phyloP scores from a whole-genome alignment of 1,140 invertebrate species.

The Lerema accius region DNA sequence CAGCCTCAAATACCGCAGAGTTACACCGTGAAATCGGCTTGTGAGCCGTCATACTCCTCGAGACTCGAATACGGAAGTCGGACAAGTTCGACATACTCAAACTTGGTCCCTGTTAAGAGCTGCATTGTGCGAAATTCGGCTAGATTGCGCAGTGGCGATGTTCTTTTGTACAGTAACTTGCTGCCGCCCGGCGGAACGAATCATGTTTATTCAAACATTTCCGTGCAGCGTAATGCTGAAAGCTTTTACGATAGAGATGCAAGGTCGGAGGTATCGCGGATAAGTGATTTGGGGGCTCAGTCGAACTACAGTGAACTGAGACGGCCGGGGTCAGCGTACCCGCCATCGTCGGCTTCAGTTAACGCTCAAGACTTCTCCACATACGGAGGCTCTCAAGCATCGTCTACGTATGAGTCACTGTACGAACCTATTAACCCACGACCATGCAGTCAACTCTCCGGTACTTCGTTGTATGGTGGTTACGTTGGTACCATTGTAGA shows the following conservation, averaged over 20 bases:
- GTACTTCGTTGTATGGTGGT: constrained; percentile 89
- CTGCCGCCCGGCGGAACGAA: constrained; percentile 75
- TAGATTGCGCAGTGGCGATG: constrained; percentile 77
- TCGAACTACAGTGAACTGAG: constrained; percentile 94
- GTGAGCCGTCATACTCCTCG: constrained; percentile 78
- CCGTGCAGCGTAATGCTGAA: constrained; percentile 61
- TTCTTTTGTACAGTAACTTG: constrained; percentile 83
- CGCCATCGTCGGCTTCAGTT: constrained; percentile 76
- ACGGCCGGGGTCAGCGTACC: constrained; percentile 80
- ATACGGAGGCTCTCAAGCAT: constrained; percentile 86
- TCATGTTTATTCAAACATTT: constrained; percentile 82
- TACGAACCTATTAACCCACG: constrained; percentile 96
- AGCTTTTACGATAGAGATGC: constrained; percentile 80
- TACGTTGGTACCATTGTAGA: constrained; percentile 91
- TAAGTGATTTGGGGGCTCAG: constrained; percentile 71
- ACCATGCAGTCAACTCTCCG: constrained; percentile 90
- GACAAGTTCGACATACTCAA: constrained; percentile 76
- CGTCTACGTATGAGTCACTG: constrained; percentile 93
- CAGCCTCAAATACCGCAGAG: constrained; percentile 82
- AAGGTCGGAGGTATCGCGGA: constrained; percentile 64
- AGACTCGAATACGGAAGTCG: constrained; percentile 72
- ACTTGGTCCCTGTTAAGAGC: constrained; percentile 77
- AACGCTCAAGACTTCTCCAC: constrained; percentile 84
- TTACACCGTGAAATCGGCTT: constrained; percentile 76
- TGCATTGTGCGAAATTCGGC: constrained; percentile 79